Evolutionary conservation across 64 coral and sea anemone genomes (phyloP).

Genomic region (Stichodactyla mertensii): DNA sequence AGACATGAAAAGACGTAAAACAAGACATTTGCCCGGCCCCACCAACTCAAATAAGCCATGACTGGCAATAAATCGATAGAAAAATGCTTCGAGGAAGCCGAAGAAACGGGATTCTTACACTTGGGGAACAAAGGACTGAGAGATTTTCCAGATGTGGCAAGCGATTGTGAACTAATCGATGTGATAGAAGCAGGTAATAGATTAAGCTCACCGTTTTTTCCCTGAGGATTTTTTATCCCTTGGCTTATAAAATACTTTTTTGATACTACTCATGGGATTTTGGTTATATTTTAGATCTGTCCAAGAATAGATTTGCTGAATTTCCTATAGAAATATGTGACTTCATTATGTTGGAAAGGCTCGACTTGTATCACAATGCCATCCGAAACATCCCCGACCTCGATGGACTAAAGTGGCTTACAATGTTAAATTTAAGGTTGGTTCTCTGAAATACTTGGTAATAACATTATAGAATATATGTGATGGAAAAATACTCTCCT

Average conservation of each 20-base stretch:
- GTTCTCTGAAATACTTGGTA: background rate
- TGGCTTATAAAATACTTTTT: background rate
- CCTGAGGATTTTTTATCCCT: background rate
- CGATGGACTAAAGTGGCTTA: conserved; percentile 57
- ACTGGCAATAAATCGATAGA: conserved; percentile 78
- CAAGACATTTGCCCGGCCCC: background rate
- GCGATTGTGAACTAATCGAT: conserved; percentile 97
- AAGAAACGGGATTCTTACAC: conserved; percentile 82
- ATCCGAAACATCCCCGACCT: conserved; percentile 75
- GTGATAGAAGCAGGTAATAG: conserved; percentile 95
- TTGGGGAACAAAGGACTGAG: conserved; percentile 76
- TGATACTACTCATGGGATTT: background rate
- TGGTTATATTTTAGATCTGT: conserved; percentile 71
- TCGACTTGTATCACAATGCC: conserved; percentile 87
- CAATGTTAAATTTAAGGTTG: conserved; percentile 80
- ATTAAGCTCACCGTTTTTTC: background rate
- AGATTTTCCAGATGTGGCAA: conserved; percentile 87
- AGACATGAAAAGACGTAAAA: conserved; percentile 28
- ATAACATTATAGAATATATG: background rate
- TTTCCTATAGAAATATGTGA: conserved; percentile 83
- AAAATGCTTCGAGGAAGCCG: conserved; percentile 94
- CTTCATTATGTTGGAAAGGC: conserved; percentile 93
- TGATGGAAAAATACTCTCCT: background rate
- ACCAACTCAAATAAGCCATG: conserved; percentile 55
- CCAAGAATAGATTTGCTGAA: conserved; percentile 87